Evolutionary conservation across 1,140 invertebrate species (phyloP), one percentile per base, ranked within the genome.

Genomic region (Lineus longissimus): DNA sequence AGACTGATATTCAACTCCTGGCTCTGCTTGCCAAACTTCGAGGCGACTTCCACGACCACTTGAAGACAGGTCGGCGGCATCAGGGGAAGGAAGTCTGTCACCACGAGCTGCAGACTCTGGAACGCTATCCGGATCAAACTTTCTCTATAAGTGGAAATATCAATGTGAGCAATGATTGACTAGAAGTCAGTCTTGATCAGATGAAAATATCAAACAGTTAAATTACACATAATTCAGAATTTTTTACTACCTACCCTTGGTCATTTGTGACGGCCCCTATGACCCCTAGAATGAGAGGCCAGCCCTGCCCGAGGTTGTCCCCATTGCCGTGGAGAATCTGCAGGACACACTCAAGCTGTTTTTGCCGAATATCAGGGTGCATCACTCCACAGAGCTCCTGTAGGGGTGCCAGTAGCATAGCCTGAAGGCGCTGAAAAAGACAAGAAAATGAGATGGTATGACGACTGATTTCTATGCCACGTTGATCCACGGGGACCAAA

Each of bases 1-100:
- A 99, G 85, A 29, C 95, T 97, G 71, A 99, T 96, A 83, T 99
- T 99, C 19, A 98, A 83, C 82, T 99, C 95, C 80, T 95, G 91
- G 29, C 91, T 94, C 83, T 99, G 97, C 11, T 90, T 89, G 0
- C 95, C 95, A 84, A 98, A 99, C 76, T 93, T 94, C 0, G 94
- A 92, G 23, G 94, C 93, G 2, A 95, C 95, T 73, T 95, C 92
- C 11, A 98, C 90, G 75, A 94, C 94, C 1, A 93, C 83, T 40
- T 94, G 90, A 66, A 98, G 86, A 81, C 94, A 90, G 73, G 89
- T 81, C 86, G 90, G 89, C 68, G 93, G 87, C 88, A 97, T 90
- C 67, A 91, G 86, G 68, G 90, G 91, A 65, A 95, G 84, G 80
- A 94, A 95, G 81, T 99, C 96, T 1, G 95, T 96, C n/a, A 97